A percentile compares a stretch with the other conserved stretches of the same genome.
phyloP scores from a whole-genome alignment of 64 coral and sea anemone species.

The Acropora tenuis region DNA sequence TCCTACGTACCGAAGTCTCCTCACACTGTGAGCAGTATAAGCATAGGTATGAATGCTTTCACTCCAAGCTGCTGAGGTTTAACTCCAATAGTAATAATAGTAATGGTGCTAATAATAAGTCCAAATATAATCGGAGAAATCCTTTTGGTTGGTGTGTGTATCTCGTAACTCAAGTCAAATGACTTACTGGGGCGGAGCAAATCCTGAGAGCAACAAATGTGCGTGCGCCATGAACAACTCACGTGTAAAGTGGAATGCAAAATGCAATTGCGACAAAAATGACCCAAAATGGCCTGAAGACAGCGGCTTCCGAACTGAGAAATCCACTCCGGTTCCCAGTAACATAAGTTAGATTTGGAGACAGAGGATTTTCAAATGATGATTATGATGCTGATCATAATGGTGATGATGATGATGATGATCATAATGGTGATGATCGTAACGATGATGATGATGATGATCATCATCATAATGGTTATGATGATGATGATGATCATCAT shows the following conservation, averaged over 20 bases:
- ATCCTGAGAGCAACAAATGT: constrained; percentile 14
- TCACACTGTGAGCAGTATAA: background rate
- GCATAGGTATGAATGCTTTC: background rate
- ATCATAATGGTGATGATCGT: no score
- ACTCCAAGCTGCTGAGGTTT: background rate
- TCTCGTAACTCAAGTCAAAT: background rate
- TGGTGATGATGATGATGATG: no score
- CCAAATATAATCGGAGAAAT: no score
- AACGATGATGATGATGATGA: no score
- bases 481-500: no score
- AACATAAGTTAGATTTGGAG: constrained; percentile 18
- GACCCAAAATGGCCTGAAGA: constrained; percentile 12
- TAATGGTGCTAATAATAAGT: no score
- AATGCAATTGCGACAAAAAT: constrained; percentile 2
- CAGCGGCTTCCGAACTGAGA: constrained; percentile 10
- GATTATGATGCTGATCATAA: no score
- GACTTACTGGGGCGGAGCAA: constrained; percentile 24
- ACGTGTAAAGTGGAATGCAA: background rate
- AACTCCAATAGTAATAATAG: no score
- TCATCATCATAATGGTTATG: no score
- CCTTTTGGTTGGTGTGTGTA: no score
- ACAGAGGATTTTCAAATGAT: background rate
- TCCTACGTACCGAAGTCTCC: background rate
- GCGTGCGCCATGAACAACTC: constrained; percentile 24
- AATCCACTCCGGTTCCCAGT: background rate